These are phyloP conservation scores for Trissoscelio sp. DNA, from an alignment of 2,888 invertebrate genomes.

Conservation along the genomic window DNA sequence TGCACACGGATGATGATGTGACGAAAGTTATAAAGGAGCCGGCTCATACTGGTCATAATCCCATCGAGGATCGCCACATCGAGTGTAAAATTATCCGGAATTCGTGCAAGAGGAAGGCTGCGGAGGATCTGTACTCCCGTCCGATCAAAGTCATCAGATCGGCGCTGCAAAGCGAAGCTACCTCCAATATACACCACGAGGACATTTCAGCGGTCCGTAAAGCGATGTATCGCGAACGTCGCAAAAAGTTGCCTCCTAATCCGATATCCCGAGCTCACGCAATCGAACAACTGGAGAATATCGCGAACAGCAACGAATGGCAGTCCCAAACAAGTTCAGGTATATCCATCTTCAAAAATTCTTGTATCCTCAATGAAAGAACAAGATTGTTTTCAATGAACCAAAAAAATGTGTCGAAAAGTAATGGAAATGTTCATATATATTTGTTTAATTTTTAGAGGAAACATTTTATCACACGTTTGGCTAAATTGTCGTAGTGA, in stretches of 20 bases:
- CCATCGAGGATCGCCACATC: neutral
- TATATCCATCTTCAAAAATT: no score
- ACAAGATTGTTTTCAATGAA: no score
- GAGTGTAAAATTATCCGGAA: neutral
- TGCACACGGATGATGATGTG: slow-evolving; percentile 10
- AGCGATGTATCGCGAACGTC: slow-evolving; percentile 20
- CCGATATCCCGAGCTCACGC: neutral
- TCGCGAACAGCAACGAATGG: neutral
- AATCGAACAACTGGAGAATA: neutral
- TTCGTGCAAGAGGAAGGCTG: slow-evolving; percentile 10
- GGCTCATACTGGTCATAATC: slow-evolving; percentile 2
- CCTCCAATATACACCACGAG: neutral
- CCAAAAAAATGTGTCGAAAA: no score
- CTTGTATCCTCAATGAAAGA: no score
- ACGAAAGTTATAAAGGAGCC: no score
- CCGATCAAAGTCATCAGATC: slow-evolving; percentile 9
- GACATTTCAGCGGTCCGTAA: neutral
- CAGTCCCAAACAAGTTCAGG: no score
- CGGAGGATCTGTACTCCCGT: neutral
- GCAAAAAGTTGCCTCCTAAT: slow-evolving; percentile 12
- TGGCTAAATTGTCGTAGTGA: slow-evolving; percentile 15
- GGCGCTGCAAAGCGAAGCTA: neutral
- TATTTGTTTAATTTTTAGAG: no score
- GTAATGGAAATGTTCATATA: no score
- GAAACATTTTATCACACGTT: slow-evolving; percentile 7